Evolutionary conservation across 64 coral and sea anemone genomes (phyloP), one percentile per base, ranked within the genome.

Genomic region (Montipora cactus): DNA sequence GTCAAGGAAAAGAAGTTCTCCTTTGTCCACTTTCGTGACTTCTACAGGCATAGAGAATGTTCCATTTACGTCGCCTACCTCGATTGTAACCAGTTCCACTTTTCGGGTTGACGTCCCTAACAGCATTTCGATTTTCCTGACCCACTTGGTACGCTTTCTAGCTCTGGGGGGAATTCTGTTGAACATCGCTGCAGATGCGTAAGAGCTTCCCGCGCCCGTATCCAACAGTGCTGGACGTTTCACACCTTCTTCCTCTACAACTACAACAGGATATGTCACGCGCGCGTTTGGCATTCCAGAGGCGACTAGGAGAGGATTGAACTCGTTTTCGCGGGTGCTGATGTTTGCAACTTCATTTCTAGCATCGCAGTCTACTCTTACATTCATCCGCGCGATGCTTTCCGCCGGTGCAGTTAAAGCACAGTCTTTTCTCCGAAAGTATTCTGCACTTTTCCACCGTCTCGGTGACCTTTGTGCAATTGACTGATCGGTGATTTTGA

Each of bases 261-360:
- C 71, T 50, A 95, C 80, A 74, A 95, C 87, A 72, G 80, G 93
- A 67, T 95, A 95, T 19, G 83, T 73, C 23, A 89, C 59, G 8
- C 83, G 59, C 11, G 1, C 59, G 4, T 8, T 37, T 46, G 47
- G 20, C 5, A 64, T 76, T 88, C 52, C 50, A 71, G 86, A 69
- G 50, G 61, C 72, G 50, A 89, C 21, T 15, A 64, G 47, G 55
- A 80, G 21, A 20, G 19, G 44, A 23, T 79, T 81, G 49, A 66
- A 0, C 44, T 77, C 81, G 66, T 55, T 70, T 87, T 87, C 75
- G 44, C 71, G 47, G 16, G 88, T 50, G 45, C 89, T 93, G 95
- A 83, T 96, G 95, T 3, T 75, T 78, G 23, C 52, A 37, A 28
- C 84, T 47, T 19, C 87, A 94, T 8, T 52, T 83, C 67, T 70